Conservation (phyloP, 2,797 vertebrate species). For the Gallinago nigripennis region DNA sequence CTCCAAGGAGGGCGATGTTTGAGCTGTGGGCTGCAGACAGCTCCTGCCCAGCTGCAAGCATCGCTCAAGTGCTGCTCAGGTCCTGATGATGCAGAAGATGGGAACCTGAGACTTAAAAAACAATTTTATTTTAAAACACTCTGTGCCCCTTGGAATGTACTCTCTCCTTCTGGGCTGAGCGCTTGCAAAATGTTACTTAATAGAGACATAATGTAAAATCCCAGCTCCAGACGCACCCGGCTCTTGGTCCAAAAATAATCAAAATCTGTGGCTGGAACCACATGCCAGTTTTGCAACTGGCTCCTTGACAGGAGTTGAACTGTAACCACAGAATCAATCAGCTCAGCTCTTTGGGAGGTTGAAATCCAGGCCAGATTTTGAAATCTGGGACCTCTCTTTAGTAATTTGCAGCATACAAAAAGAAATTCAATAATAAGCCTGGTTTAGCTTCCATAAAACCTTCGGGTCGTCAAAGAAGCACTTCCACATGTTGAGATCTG, state of each 20-base stretch:
- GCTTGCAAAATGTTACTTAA: slow-evolving; percentile 50
- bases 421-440: slow-evolving; percentile 39
- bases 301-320: slow-evolving; percentile 54
- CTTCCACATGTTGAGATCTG: slow-evolving; percentile 21
- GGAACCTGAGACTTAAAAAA: background rate
- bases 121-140: background rate
- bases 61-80: background rate
- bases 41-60: background rate
- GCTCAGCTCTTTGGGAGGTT: slow-evolving; percentile 54
- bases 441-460: slow-evolving; percentile 41
- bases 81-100: background rate
- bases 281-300: slow-evolving; percentile 57
- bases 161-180: background rate
- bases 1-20: accelerated
- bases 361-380: slow-evolving; percentile 53
- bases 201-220: slow-evolving; percentile 51
- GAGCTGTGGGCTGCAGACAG: background rate
- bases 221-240: background rate
- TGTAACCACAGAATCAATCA: slow-evolving; percentile 53
- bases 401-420: slow-evolving; percentile 29
- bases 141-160: background rate
- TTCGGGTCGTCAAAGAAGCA: background rate
- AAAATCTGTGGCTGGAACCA: slow-evolving; percentile 21
- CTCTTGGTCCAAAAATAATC: slow-evolving; percentile 49
- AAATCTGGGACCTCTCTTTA: slow-evolving; percentile 42